phyloP scores from a whole-genome alignment of 2,797 vertebrate genomes.

The Mormyrus proboscirostris region DNA sequence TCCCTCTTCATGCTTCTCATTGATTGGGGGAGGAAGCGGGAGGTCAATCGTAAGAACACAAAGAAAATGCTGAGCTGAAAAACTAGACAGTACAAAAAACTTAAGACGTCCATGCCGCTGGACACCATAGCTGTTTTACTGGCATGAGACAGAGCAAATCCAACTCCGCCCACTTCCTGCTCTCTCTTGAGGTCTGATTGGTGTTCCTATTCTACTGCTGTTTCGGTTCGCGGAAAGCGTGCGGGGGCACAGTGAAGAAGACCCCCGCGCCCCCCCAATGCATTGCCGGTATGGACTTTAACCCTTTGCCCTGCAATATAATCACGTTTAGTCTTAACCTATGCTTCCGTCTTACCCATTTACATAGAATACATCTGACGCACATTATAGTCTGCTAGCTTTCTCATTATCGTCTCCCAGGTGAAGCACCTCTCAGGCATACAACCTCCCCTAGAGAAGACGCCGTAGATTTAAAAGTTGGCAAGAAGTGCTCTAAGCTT shows the following conservation, averaged over 20 bases:
- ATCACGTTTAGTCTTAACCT: background rate
- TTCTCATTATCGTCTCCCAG: slow-evolving; percentile 30
- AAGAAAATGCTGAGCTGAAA: background rate
- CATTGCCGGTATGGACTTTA: slow-evolving; percentile 17
- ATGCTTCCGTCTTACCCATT: background rate
- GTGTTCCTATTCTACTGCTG: background rate
- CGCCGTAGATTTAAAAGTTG: slow-evolving; percentile 20
- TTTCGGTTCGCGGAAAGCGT: background rate
- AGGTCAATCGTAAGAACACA: background rate
- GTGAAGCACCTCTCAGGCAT: slow-evolving; percentile 27
- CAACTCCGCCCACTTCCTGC: background rate
- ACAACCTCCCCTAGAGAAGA: slow-evolving; percentile 19
- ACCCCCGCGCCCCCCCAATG: background rate
- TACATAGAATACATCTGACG: slow-evolving; percentile 22
- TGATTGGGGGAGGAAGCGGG: background rate
- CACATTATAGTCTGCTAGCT: slow-evolving; percentile 11
- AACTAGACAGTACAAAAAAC: background rate
- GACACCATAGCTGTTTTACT: background rate
- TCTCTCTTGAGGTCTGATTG: slow-evolving; percentile 9
- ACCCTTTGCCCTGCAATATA: slow-evolving; percentile 10
- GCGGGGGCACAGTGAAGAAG: background rate
- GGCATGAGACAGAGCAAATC: background rate
- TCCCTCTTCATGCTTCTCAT: background rate
- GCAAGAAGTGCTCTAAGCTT: slow-evolving; percentile 14
- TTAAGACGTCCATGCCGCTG: background rate